phyloP scores from a whole-genome alignment of 2,797 vertebrate genomes.

The Carapus acus region DNA sequence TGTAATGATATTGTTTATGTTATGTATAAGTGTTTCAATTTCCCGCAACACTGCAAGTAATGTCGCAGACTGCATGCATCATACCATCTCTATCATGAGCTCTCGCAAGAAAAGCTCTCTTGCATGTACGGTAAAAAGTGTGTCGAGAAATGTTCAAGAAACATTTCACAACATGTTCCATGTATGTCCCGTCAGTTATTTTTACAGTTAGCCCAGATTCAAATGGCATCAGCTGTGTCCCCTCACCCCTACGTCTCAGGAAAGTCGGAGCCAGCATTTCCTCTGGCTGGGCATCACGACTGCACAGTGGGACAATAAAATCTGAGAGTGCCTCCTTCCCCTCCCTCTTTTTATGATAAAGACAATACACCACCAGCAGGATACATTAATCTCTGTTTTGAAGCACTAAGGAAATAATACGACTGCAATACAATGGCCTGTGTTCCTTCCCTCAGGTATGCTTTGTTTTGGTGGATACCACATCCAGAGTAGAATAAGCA shows the following conservation, averaged over 20 bases:
- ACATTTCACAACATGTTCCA: neutral
- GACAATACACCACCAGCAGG: slow-evolving; percentile 65
- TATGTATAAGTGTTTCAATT: no score
- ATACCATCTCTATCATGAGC: no score
- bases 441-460: slow-evolving; percentile 62
- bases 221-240: slow-evolving; percentile 41
- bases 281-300: slow-evolving; percentile 50
- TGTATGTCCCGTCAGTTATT: no score
- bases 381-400: slow-evolving; percentile 69
- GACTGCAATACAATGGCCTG: slow-evolving; percentile 68
- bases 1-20: no score
- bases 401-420: slow-evolving; percentile 77
- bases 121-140: no score
- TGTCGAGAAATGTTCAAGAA: no score
- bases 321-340: slow-evolving; percentile 15
- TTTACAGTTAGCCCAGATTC: neutral
- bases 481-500: slow-evolving; percentile 9
- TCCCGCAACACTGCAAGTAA: no score
- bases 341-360: slow-evolving; percentile 47
- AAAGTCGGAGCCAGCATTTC: slow-evolving; percentile 63
- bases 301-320: slow-evolving; percentile 49
- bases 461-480: slow-evolving; percentile 28
- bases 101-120: no score
- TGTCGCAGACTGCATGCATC: no score
- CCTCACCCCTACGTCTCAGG: slow-evolving; percentile 48